phyloP scores from a whole-genome alignment of 2,113 vertebrate genomes.

The Cranoglanis bouderius region DNA sequence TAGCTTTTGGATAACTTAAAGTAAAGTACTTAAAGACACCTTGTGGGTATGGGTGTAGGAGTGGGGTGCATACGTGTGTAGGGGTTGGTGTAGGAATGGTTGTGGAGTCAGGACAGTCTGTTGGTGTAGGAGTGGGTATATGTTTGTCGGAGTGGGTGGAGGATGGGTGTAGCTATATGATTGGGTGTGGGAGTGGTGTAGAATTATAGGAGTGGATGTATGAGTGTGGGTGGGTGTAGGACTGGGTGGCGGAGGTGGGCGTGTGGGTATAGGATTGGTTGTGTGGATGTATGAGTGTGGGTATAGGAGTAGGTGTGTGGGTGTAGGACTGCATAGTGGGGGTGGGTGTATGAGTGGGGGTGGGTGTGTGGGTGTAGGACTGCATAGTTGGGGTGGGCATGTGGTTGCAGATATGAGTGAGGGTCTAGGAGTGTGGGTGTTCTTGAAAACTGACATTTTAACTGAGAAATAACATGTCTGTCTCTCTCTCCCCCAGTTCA shows the following conservation, averaged over 20 bases:
- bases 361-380: too few relatives aligned
- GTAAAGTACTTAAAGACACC: not conserved
- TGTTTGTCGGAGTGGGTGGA: not conserved
- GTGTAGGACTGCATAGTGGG: not conserved
- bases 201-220: not conserved
- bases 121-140: not conserved
- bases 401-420: not conserved
- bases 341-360: not conserved
- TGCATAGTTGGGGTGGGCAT: too few relatives aligned
- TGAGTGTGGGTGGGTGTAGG: not conserved
- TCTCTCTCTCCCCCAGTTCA: conserved; percentile 66
- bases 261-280: too few relatives aligned
- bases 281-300: not conserved
- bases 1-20: not conserved
- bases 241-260: not conserved
- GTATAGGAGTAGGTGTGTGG: too few relatives aligned
- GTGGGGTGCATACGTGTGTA: not conserved
- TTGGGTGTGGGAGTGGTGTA: not conserved
- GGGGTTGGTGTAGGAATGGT: not conserved
- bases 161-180: not conserved
- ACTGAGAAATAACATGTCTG: not conserved
- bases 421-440: too few relatives aligned
- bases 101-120: not conserved
- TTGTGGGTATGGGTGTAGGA: not conserved
- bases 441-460: not conserved